Evolutionary conservation across 2,113 vertebrate genomes (phyloP), one percentile per base, ranked within the genome.

Genomic region (Indicator indicator): DNA sequence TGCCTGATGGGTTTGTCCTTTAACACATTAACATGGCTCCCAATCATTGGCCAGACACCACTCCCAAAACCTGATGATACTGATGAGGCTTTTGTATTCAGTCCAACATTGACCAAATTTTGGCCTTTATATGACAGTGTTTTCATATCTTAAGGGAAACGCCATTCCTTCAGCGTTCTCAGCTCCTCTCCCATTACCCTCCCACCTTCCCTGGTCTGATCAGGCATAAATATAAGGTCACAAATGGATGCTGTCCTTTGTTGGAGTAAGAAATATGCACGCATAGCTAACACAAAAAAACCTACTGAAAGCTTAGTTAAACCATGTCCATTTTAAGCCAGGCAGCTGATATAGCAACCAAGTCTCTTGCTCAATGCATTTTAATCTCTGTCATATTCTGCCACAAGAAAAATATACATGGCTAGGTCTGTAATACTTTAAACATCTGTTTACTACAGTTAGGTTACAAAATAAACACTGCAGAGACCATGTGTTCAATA

Each of bases 381-480:
- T 96, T 95, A 94, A 91, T 93, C 70, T 26, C 95, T 79, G 73
- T 77, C 80, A 94, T 80, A 77, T 36, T 93, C 80, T 63, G 84
- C 92, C 94, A 91, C 93, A 96, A 89, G 81, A 86, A 95, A 97
- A 96, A 96, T 89, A 97, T 93, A 97, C 85, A 88, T 63, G 89
- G 87, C 89, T 91, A 95, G 76, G 76, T 93, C 89, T 89, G 83
- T 95, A 96, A 97, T 95, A 96, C 94, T 94, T 96, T 94, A 90
- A 97, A 97, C 86, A 96, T 94, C 86, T 96, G 93, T 97, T 97
- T 97, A 97, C 96, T 88, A 92, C 90, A 97, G 93, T 86, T 96
- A 96, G 89, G 88, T 97, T 97, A 97, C 92, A 97, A 97, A 97
- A 97, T 95, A 96, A 96, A 94, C 95, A 75, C 89, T 94, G 94